Conservation (phyloP, 1,140 invertebrate genomes). For the Bacillus rossius region DNA sequence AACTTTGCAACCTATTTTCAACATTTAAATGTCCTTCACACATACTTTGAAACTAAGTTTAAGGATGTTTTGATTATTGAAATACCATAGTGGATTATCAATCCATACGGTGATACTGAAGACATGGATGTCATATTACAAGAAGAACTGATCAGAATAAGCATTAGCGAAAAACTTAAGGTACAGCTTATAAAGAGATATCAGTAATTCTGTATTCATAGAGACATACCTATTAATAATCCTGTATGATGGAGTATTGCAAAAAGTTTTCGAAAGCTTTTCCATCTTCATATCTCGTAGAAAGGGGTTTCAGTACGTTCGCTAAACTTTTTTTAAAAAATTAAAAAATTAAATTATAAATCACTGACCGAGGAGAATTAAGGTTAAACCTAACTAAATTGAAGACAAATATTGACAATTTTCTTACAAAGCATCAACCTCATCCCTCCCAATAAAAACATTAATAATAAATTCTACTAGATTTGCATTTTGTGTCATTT, state of each 20-base stretch:
- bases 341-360: constrained; percentile 19
- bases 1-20: too few species aligned
- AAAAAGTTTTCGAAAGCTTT: constrained; percentile 22
- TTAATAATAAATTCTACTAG: too few species aligned
- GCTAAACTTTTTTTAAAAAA: constrained; percentile 11
- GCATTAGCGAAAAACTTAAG: constrained; percentile 28
- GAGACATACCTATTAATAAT: constrained; percentile 16
- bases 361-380: constrained; percentile 26
- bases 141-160: constrained; percentile 28
- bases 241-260: too few species aligned
- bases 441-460: too few species aligned
- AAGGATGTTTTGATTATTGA: too few species aligned
- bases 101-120: constrained; percentile 28
- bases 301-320: too few species aligned
- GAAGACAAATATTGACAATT: constrained; percentile 26
- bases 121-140: constrained; percentile 28
- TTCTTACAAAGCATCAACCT: too few species aligned
- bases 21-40: too few species aligned
- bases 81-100: constrained; percentile 29
- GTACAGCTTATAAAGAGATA: constrained; percentile 27
- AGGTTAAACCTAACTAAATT: constrained; percentile 29
- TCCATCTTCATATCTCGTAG: constrained; percentile 21
- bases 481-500: too few species aligned
- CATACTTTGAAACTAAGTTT: too few species aligned
- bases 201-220: constrained; percentile 23